These are phyloP conservation scores for Melangyna quadrimaculata DNA, from an alignment of 2,888 invertebrate species.

Conservation along the genomic window DNA sequence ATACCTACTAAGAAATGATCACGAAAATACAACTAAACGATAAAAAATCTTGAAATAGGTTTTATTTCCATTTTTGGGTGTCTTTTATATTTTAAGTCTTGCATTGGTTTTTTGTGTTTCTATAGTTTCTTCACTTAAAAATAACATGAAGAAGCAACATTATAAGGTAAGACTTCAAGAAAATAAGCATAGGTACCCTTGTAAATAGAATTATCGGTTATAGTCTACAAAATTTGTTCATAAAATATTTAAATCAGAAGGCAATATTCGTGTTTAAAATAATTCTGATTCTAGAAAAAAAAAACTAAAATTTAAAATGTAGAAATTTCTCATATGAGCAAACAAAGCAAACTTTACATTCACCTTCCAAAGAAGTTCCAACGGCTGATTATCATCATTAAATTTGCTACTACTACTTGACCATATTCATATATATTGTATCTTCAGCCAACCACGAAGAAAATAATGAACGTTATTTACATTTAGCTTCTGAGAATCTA, in stretches of 20 bases:
- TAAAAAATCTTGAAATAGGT: no score
- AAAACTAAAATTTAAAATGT: neutral
- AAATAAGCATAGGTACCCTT: neutral
- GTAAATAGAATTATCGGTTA: neutral
- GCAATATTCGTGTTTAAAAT: neutral
- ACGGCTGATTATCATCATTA: neutral
- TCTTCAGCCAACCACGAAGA: slow-evolving; percentile 8
- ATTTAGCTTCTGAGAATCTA: slow-evolving; percentile 22
- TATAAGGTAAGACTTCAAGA: no score
- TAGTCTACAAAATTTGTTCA: neutral
- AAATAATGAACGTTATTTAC: slow-evolving; percentile 41
- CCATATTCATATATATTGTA: neutral
- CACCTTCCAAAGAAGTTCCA: slow-evolving; percentile 3
- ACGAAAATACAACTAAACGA: no score
- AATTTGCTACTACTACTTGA: neutral
- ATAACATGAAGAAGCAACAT: no score
- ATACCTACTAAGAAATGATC: no score
- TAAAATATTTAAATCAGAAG: neutral
- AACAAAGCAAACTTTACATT: neutral
- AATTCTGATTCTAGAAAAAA: neutral
- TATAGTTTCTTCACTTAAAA: no score
- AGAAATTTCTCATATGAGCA: neutral
- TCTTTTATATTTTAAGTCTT: no score
- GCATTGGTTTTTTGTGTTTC: no score
- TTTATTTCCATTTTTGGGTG: no score